A percentile compares a stretch with the other conserved stretches of the same genome.
Conservation (phyloP, 2,888 invertebrate genomes). For the Troides helena region DNA sequence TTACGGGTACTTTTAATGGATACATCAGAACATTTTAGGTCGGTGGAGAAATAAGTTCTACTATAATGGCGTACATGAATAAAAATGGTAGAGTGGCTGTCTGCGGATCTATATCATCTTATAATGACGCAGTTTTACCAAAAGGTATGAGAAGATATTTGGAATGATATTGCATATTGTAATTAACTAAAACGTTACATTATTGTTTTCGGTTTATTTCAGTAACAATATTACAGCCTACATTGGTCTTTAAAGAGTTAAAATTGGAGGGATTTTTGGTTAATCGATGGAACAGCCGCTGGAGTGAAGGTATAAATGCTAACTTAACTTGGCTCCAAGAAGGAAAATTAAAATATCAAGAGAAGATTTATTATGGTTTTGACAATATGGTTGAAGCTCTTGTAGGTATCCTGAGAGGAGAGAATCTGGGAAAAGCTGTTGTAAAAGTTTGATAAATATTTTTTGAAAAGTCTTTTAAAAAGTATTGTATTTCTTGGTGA, state of each 20-base stretch:
- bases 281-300: slow-evolving; percentile 79
- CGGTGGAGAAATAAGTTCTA: slow-evolving; percentile 85
- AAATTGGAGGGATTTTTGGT: slow-evolving; percentile 84
- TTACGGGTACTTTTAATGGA: too few species aligned
- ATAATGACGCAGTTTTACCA: slow-evolving; percentile 74
- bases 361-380: slow-evolving; percentile 86
- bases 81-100: slow-evolving; percentile 83
- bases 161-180: not conserved
- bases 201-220: slow-evolving; percentile 37
- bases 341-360: slow-evolving; percentile 85
- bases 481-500: too few species aligned
- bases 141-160: slow-evolving; percentile 51
- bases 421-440: slow-evolving; percentile 86
- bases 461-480: too few species aligned
- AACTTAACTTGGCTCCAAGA: slow-evolving; percentile 83
- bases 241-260: slow-evolving; percentile 82
- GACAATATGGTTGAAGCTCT: slow-evolving; percentile 87
- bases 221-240: slow-evolving; percentile 78
- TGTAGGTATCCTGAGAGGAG: slow-evolving; percentile 82
- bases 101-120: slow-evolving; percentile 85
- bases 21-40: slow-evolving; percentile 59
- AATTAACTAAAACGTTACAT: not conserved
- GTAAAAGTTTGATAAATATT: slow-evolving; percentile 69
- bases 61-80: slow-evolving; percentile 83
- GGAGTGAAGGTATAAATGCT: slow-evolving; percentile 82